Evolutionary conservation across 92 coral and sea anemone genomes (phyloP).

Genomic region (Zoanthus sansibaricus): DNA sequence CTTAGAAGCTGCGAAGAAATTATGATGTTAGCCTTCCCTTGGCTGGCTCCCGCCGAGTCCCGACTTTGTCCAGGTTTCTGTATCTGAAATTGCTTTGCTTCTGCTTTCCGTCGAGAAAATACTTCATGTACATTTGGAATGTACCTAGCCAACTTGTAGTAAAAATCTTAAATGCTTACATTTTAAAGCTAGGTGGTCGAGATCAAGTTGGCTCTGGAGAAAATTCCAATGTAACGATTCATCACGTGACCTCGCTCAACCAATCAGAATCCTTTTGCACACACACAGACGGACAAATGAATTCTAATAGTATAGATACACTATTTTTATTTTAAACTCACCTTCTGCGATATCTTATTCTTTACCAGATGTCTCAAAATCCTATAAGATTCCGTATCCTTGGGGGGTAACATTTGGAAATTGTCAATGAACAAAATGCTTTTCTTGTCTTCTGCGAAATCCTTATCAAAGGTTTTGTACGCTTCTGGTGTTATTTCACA

Average conservation of each 20-base stretch:
- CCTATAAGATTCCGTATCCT: constrained; percentile 25
- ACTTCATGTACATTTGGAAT: background rate
- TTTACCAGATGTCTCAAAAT: background rate
- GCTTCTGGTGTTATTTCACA: constrained; percentile 32
- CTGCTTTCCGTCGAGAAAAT: background rate
- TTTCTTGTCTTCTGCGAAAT: constrained; percentile 24
- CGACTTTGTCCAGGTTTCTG: background rate
- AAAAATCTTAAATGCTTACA: background rate
- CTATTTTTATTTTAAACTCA: constrained; percentile 40
- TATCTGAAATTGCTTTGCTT: background rate
- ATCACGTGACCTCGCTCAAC: background rate
- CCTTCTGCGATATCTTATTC: constrained; percentile 25
- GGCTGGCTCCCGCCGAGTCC: background rate
- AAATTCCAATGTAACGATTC: background rate
- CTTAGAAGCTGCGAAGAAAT: background rate
- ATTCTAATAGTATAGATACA: constrained; percentile 23
- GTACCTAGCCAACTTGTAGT: background rate
- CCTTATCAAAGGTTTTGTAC: constrained; percentile 26
- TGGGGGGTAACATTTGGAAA: constrained; percentile 33
- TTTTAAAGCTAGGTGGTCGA: background rate
- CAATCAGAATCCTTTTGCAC: background rate
- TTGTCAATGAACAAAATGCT: constrained; percentile 35
- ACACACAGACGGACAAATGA: constrained; percentile 28
- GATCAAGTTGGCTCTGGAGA: background rate
- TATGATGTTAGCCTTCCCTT: background rate